Evolutionary conservation across 2,888 invertebrate genomes (phyloP), one percentile per base, ranked within the genome.

Genomic region (Lamellibrachia satsuma): DNA sequence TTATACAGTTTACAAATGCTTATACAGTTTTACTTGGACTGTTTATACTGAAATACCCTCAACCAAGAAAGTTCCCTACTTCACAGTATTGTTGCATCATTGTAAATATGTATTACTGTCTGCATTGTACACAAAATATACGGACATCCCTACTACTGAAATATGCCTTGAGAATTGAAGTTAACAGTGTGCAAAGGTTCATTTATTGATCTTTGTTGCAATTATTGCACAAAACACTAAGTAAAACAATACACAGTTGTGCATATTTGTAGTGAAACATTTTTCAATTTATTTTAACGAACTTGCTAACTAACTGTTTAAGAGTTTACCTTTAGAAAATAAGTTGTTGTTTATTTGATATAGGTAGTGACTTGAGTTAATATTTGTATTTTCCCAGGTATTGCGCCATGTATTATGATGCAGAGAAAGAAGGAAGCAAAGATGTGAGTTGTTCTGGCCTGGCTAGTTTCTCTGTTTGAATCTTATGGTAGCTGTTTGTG

Each of bases 401-500:
- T 94, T 96, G 96, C 96, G 97, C 98, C 94, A 97, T 97, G 94
- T 97, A 98, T 91, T 98, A 97, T 95, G 95, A 95, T 60, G 94
- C 94, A 91, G 94, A 94, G 6, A 95, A 95, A 93, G 96, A 96
- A 91, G 95, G 95, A 39, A 95, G 95, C 92, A 95, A 94, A 95
- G 96, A 96, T 95, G 96, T 96, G 95, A 95, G 96, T 95, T 15
- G 3, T 6, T 15, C 11, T 3, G n/a, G 22, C 75, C 6, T 11
- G 3, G 75, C 3, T 75, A n/a, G 15, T 75, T 22, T 75, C 60
- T 2, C 60, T 75, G n/a, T 60, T 15, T 15, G 22, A 75, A 22
- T 75, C 75, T 75, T 75, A 75, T 6, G n/a, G 75, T 75, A 75
- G 75, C 22, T 15, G 75, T 75, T 4, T 75, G 75, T 15, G 2